Base-by-base conservation (phyloP, 2,113 vertebrate species). In the Rhea pennata region DNA sequence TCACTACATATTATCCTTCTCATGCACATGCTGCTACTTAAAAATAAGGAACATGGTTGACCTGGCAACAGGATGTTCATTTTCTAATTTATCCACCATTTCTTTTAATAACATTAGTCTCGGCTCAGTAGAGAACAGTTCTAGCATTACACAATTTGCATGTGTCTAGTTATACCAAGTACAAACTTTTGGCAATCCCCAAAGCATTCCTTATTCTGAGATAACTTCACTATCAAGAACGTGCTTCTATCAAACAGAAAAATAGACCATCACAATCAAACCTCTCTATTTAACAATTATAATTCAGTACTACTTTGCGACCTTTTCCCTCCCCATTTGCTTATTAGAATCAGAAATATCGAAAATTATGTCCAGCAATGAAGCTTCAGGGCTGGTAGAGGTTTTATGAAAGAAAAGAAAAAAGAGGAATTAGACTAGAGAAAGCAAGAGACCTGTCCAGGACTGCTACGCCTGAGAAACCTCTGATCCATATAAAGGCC, bases 21-120 rank as follows among this genome's bases (percentile, higher is more conserved):
- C 69, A 53, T 48, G 56, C 3, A 22, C 51, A 77, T 67, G 59
- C 36, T 40, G 62, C 96, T 82, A 87, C 27, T 54, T 76, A 89
- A 74, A 71, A 96, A 95, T 89, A 90, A 95, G 85, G 85, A 82
- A 92, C 70, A 83, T 76, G 79, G 92, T 94, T 95, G 91, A 97
- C 81, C 91, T 89, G 91, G 94, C 79, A 97, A 97, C 91, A 94
- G 77, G 72, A 87, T 61, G 51, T 54, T 95, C 7, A 84, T 87
- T 96, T 96, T 77, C 87, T 95, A 56, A 87, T 94, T 95, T 91
- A 96, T 77, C 75, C 74, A 75, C 53, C 36, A 84, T 93, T 96
- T 90, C 50, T 94, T 96, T 88, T 79, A 97, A 96, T 78, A 96
- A 92, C 90, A 90, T 96, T 90, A 87, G 87, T 90, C 91, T 94